These are phyloP conservation scores for Chaetophractus vellerosus DNA, from an alignment of 2,797 vertebrate genomes.

Conservation along the genomic window DNA sequence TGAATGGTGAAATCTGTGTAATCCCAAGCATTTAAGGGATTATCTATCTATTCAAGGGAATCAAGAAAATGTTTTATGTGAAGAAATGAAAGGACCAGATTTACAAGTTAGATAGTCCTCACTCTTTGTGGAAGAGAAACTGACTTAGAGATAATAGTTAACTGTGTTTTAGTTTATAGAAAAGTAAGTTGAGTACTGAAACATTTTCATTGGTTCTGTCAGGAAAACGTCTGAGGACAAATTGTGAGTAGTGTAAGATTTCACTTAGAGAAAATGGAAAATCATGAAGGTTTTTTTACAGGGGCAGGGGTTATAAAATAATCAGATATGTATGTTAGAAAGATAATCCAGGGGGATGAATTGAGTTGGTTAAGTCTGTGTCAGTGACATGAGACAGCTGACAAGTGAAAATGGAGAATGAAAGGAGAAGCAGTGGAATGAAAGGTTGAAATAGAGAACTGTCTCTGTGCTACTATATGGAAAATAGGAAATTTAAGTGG, in stretches of 20 bases:
- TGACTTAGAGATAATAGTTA: neutral
- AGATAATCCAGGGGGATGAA: neutral
- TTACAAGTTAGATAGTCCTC: rapidly evolving
- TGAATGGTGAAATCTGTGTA: rapidly evolving
- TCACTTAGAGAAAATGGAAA: neutral
- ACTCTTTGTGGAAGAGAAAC: neutral
- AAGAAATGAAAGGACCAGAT: neutral
- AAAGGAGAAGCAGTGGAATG: neutral
- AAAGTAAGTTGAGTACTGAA: neutral
- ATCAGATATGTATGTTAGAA: neutral
- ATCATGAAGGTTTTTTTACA: neutral
- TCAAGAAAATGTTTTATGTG: neutral
- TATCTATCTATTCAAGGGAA: neutral
- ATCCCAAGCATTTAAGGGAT: rapidly evolving
- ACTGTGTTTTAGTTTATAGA: neutral
- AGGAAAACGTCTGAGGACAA: neutral
- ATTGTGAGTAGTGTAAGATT: neutral
- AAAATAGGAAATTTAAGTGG: neutral
- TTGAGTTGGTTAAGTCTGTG: rapidly evolving
- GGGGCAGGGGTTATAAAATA: neutral
- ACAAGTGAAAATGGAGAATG: neutral
- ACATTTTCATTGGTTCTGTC: neutral
- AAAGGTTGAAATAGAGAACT: neutral
- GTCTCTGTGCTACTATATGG: rapidly evolving
- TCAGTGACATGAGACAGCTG: neutral